Conservation (phyloP, 2,888 invertebrate genomes). For the Drosophila fulvimacula region DNA sequence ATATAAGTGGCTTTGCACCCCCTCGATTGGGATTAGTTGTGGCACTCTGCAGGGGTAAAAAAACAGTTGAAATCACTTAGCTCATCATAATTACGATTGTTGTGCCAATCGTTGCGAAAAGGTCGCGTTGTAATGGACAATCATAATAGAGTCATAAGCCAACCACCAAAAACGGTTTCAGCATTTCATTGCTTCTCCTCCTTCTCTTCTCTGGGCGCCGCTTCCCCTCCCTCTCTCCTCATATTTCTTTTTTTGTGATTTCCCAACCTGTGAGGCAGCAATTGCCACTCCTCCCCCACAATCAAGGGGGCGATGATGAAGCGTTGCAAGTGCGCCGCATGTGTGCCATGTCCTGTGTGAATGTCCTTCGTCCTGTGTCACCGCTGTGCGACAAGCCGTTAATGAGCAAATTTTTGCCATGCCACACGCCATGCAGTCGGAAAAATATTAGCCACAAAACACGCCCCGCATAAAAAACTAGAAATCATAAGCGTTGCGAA, state of each 20-base stretch:
- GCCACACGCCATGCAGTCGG: slow-evolving; percentile 64
- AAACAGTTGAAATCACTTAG: slow-evolving; percentile 55
- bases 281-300: slow-evolving; percentile 52
- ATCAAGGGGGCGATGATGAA: slow-evolving; percentile 58
- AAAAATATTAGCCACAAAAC: slow-evolving; percentile 83
- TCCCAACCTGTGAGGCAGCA: slow-evolving; percentile 45
- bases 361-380: slow-evolving; percentile 29
- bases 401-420: slow-evolving; percentile 69
- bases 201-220: too few relatives aligned
- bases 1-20: background rate
- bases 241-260: slow-evolving; percentile 5
- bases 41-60: background rate
- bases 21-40: slow-evolving; percentile 16
- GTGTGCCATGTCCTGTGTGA: slow-evolving; percentile 43
- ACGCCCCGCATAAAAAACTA: slow-evolving; percentile 75
- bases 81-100: slow-evolving; percentile 49
- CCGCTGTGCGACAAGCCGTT: slow-evolving; percentile 64
- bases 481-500: slow-evolving; percentile 25
- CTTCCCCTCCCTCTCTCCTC: background rate
- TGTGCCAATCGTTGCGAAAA: slow-evolving; percentile 45
- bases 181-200: too few relatives aligned
- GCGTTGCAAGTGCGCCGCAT: slow-evolving; percentile 78
- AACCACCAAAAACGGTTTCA: slow-evolving; percentile 36
- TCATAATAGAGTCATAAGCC: slow-evolving; percentile 57
- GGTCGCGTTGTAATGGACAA: slow-evolving; percentile 41